A percentile compares a stretch with the other conserved stretches of the same genome.
Conservation (phyloP, 2,113 vertebrate species). For the Meleagris gallopavo region DNA sequence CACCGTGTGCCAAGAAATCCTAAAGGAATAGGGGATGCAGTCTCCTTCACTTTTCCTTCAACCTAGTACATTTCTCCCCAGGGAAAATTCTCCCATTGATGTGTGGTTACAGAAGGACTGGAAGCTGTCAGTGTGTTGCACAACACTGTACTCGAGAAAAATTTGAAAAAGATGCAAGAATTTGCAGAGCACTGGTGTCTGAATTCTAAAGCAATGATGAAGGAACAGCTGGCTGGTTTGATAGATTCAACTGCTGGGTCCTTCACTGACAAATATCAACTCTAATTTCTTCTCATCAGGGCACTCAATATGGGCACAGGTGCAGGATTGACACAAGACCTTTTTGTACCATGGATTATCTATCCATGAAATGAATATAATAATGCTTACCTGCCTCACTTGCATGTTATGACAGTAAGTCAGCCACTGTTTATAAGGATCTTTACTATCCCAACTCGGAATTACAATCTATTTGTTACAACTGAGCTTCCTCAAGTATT, state of each 20-base stretch:
- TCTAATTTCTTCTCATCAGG: background rate
- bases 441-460: background rate
- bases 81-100: background rate
- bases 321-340: background rate
- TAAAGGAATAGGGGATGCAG: background rate
- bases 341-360: background rate
- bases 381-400: background rate
- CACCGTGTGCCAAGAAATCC: background rate
- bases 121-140: background rate
- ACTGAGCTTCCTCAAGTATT: background rate
- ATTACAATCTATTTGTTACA: background rate
- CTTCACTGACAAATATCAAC: background rate
- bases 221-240: background rate
- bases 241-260: background rate
- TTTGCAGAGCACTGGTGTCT: background rate
- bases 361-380: background rate
- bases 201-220: background rate
- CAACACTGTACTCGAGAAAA: background rate
- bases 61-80: background rate
- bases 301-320: background rate
- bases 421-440: background rate
- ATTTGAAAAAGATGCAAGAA: background rate
- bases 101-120: background rate
- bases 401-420: background rate
- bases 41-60: background rate